Evolutionary conservation across 2,113 vertebrate genomes (phyloP).

Genomic region (Elephantulus edwardii): DNA sequence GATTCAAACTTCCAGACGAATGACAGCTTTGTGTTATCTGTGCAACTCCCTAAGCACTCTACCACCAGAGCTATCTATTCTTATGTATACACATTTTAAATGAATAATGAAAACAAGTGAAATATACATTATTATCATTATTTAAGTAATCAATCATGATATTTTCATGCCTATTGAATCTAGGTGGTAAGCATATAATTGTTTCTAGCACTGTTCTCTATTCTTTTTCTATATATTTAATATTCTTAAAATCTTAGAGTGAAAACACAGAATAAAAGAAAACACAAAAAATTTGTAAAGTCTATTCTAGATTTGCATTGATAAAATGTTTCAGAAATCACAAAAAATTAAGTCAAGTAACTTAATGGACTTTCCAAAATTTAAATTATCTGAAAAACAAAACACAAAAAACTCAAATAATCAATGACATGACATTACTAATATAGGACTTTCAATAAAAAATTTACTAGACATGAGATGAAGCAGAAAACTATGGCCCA

Average conservation of each 20-base stretch:
- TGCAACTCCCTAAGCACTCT: too few relatives aligned
- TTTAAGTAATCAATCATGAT: neutral
- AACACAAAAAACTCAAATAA: neutral
- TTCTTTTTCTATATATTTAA: neutral
- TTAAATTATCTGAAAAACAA: constrained; percentile 17
- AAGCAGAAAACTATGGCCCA: neutral
- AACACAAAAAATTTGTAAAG: neutral
- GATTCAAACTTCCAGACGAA: too few relatives aligned
- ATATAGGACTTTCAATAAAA: neutral
- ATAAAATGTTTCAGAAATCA: constrained; percentile 25
- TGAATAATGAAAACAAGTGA: neutral
- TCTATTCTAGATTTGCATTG: neutral
- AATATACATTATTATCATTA: neutral
- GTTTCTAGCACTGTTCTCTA: neutral
- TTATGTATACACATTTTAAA: neutral
- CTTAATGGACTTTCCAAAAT: neutral
- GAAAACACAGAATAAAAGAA: neutral
- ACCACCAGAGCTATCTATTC: too few relatives aligned
- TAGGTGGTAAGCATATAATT: neutral
- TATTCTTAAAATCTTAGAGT: constrained; percentile 14
- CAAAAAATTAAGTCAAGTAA: neutral
- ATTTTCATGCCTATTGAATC: neutral
- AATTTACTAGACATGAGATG: neutral
- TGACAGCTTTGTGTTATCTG: too few relatives aligned
- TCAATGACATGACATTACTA: neutral